These are phyloP conservation scores for Tanytarsus gracilentus DNA, from an alignment of 2,888 invertebrate species.

Conservation along the genomic window DNA sequence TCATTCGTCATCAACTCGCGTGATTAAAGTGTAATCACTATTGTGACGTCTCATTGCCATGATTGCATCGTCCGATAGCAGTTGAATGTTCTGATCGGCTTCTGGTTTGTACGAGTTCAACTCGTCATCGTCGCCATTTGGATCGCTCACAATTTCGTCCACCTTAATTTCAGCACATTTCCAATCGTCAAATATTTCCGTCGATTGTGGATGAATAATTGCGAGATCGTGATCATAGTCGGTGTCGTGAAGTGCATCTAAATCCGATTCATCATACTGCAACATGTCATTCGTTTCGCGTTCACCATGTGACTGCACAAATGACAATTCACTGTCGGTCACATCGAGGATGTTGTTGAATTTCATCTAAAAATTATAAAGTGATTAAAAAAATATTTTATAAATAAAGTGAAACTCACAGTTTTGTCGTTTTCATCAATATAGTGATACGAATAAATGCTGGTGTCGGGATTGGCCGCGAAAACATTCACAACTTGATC, in stretches of 20 bases:
- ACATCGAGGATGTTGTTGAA: slow-evolving; percentile 86
- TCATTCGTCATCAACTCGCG: no score
- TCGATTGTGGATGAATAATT: slow-evolving; percentile 17
- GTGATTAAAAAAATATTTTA: slow-evolving; percentile 7
- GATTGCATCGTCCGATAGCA: no score
- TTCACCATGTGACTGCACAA: slow-evolving; percentile 53
- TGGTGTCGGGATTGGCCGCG: slow-evolving; percentile 76
- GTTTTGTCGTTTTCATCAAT: slow-evolving; percentile 76
- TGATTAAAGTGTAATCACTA: no score
- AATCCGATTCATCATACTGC: slow-evolving; percentile 4
- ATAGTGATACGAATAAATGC: slow-evolving; percentile 88
- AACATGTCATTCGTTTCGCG: slow-evolving; percentile 38
- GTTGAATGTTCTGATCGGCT: slow-evolving; percentile 24
- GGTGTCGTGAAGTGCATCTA: no score
- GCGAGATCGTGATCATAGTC: slow-evolving; percentile 8
- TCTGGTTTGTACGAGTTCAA: slow-evolving; percentile 23
- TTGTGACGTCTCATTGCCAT: no score
- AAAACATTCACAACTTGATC: slow-evolving; percentile 65
- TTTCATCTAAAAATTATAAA: slow-evolving; percentile 51
- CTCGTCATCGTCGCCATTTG: not conserved
- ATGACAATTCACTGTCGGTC: slow-evolving; percentile 62
- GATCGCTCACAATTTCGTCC: slow-evolving; percentile 19
- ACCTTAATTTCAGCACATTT: slow-evolving; percentile 22
- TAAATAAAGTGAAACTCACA: no score
- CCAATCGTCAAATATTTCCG: slow-evolving; percentile 10